A percentile compares a stretch with the other conserved stretches of the same genome.
These are phyloP conservation scores for Pica pica DNA, from an alignment of 2,113 vertebrate species.

Conservation along the genomic window DNA sequence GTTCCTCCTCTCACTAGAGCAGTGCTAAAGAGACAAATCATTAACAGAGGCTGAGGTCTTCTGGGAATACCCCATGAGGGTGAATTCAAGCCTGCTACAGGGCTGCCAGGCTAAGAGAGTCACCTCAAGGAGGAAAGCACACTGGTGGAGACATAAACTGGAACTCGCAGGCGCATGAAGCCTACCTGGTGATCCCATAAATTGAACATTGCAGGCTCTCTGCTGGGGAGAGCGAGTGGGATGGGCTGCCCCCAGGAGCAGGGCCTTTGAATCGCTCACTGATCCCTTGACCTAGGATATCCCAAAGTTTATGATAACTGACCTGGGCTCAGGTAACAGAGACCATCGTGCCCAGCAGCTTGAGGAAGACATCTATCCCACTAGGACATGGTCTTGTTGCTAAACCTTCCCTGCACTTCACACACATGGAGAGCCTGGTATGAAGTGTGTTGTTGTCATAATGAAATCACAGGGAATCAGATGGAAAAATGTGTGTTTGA, in stretches of 20 bases:
- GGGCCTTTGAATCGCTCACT: background rate
- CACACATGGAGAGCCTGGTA: background rate
- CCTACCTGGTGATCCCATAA: background rate
- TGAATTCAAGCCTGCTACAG: background rate
- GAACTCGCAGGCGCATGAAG: accelerated
- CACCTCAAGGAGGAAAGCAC: background rate
- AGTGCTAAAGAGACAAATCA: background rate
- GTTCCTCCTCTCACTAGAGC: background rate
- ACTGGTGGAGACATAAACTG: accelerated
- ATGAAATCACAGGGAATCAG: slow-evolving; percentile 60
- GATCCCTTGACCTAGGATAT: background rate
- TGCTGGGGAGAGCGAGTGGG: background rate
- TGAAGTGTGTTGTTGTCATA: slow-evolving; percentile 34
- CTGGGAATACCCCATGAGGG: background rate
- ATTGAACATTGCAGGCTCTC: background rate
- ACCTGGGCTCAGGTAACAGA: background rate
- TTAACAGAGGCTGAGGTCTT: background rate
- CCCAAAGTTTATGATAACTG: background rate
- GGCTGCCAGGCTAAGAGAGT: background rate
- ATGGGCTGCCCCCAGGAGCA: background rate
- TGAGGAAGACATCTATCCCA: background rate
- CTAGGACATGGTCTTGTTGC: background rate
- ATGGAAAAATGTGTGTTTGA: slow-evolving; percentile 69
- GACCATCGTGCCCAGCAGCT: accelerated
- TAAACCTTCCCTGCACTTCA: background rate